Evolutionary conservation across 1,140 invertebrate species (phyloP), one percentile per base, ranked within the genome.

Genomic region (Gryon sp.): DNA sequence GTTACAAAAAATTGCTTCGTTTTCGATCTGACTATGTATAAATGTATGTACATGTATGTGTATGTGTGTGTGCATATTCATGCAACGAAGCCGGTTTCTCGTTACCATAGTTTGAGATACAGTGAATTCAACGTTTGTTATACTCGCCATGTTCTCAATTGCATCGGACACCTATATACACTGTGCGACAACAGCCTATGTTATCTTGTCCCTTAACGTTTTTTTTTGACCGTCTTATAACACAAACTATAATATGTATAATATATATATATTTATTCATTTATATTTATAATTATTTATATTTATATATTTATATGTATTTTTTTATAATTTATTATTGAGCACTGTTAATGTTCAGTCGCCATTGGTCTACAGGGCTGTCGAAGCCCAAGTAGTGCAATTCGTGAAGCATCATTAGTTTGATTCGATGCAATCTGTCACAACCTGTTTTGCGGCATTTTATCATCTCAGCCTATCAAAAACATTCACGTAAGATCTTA

Each of bases 341-440:
- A 78, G 76, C 76, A 78, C 62, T 78, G 76, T 59, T 60, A 52
- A 78, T 73, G 69, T 78, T 78, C 69, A 78, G 76, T 77, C 75
- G 68, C 66, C 68, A 40, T 66, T 72, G 60, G 75, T 72, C 75
- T 77, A 69, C 48, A 7, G 26, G 63, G 45, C 24, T 14, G 1
- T 36, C 2, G 2, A 18, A 43, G 40, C 57, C 73, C 50, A 30
- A 50, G 50, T 72, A 72, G 55, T 62, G 38, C 24, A 68, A 66
- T 68, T 72, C 66, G 68, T 72, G 53, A 34, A 68, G 75, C 75
- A 70, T 76, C 74, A 19, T 60, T 41, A 16, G 46, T 70, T 70
- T 63, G 59, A 59, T 77, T 72, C 75, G 66, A 72, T 77, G 75
- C 75, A 72, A 55, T 65, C 63, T 65, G 66, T 77, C 66, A 72